These are phyloP conservation scores for Prostheceraeus crozeri DNA, from an alignment of 2,888 invertebrate species.

Conservation along the genomic window DNA sequence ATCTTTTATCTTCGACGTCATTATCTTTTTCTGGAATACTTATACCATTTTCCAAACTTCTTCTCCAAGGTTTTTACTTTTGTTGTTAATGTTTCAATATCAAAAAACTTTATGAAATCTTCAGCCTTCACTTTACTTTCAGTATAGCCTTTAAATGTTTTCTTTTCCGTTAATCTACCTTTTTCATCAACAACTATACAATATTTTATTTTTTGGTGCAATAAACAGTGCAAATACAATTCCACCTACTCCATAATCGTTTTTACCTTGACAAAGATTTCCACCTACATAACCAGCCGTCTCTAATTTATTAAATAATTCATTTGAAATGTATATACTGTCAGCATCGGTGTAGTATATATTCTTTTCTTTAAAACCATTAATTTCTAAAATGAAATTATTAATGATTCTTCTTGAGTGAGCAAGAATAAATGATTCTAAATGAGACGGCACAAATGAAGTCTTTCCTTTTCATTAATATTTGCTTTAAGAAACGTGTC, in stretches of 20 bases:
- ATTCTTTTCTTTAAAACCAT: conserved; percentile 25
- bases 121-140: conserved; percentile 19
- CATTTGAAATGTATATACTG: conserved; percentile 21
- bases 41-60: conserved; percentile 17
- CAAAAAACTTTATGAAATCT: conserved; percentile 18
- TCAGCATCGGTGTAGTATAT: conserved; percentile 31
- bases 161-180: conserved; percentile 27
- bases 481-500: not conserved
- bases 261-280: conserved; percentile 10
- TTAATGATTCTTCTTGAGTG: conserved; percentile 34
- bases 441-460: conserved; percentile 9
- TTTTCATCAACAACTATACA: conserved; percentile 18
- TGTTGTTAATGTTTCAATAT: not conserved
- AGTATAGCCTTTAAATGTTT: conserved; percentile 33
- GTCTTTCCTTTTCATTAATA: not conserved
- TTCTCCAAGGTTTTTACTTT: conserved; percentile 26
- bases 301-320: conserved; percentile 11
- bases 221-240: conserved; percentile 27
- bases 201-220: conserved; percentile 35
- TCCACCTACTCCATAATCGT: conserved; percentile 33
- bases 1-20: conserved; percentile 3
- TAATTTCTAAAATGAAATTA: conserved; percentile 32
- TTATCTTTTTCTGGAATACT: not conserved
- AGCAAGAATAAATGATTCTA: conserved; percentile 30
- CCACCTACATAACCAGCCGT: conserved; percentile 6